Evolutionary conservation across 2,888 invertebrate species (phyloP).

Genomic region (Halictus ligatus): DNA sequence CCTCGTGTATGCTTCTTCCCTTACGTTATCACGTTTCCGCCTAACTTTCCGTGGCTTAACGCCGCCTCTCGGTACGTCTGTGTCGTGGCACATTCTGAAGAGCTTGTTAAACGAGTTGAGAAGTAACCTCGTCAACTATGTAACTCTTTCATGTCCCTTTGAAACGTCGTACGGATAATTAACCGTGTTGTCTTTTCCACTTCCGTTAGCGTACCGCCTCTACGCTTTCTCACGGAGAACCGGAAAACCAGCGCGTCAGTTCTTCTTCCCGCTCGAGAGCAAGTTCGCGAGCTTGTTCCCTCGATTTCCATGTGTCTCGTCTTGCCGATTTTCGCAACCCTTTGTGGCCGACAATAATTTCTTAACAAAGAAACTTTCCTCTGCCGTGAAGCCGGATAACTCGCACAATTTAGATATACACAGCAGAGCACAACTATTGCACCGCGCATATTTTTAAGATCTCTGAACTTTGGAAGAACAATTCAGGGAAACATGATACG

Average conservation of each 20-base stretch:
- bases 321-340: constrained; percentile 24
- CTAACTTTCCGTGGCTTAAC: constrained; percentile 32
- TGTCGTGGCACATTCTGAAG: constrained; percentile 32
- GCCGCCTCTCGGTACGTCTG: background rate
- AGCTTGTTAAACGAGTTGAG: constrained; percentile 60
- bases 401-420: background rate
- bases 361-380: background rate
- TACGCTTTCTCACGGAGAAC: constrained; percentile 36
- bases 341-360: constrained; percentile 24
- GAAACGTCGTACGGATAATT: constrained; percentile 60
- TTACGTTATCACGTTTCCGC: constrained; percentile 2
- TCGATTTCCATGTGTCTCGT: constrained; percentile 21
- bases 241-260: constrained; percentile 42
- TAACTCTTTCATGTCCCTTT: constrained; percentile 58
- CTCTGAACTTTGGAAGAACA: background rate
- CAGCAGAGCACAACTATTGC: background rate
- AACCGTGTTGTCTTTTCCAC: constrained; percentile 64
- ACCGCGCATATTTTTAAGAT: background rate
- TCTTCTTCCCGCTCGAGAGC: constrained; percentile 24
- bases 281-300: constrained; percentile 32
- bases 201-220: constrained; percentile 42
- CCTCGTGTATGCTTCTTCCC: background rate
- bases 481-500: no score
- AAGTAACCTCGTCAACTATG: constrained; percentile 56
- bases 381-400: background rate